Evolutionary conservation across 2,113 vertebrate genomes (phyloP), one percentile per base, ranked within the genome.

Genomic region (Dasyurus viverrinus): DNA sequence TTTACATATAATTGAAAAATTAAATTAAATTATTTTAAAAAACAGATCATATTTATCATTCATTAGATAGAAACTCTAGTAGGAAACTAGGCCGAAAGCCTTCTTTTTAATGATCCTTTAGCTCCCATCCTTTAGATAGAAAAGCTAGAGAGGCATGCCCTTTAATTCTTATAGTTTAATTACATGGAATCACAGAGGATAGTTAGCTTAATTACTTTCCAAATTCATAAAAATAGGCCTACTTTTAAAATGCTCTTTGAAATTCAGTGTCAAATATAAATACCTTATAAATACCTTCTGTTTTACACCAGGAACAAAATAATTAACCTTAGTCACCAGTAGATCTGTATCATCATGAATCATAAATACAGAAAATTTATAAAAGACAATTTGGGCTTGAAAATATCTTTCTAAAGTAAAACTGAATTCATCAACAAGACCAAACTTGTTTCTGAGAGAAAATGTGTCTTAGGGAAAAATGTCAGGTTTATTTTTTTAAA

Each of bases 121-220:
- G 48, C 48, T 46, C 46, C 0, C 42, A 54, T 36, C 54, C 19
- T 4, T 91, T 94, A 89, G 91, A 30, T 27, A 92, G 91, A 93
- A 89, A 94, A 95, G 10, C 26, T n/a, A 89, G 54, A 50, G 91
- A 94, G 42, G 76, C 53, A 57, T 89, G 36, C 4, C 52, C 2
- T 96, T 26, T 48, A 47, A 76, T 95, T 50, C 46, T 84, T 93
- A 19, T 42, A 50, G 89, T 48, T 94, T 97, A 96, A 96, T 96
- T 96, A 96, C n/a, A 53, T 92, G 55, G 50, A 90, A 95, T 93
- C 53, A 95, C 26, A 89, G 46, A 89, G 48, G 55, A 89, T 12
- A 36, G 53, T 57, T 47, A 92, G 50, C 95, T 53, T 68, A 96
- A 92, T 50, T 92, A 22, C 27, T 10, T 96, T 50, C 36, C 60